phyloP scores from a whole-genome alignment of 2,888 invertebrate genomes.

The Stenodera caucasica region DNA sequence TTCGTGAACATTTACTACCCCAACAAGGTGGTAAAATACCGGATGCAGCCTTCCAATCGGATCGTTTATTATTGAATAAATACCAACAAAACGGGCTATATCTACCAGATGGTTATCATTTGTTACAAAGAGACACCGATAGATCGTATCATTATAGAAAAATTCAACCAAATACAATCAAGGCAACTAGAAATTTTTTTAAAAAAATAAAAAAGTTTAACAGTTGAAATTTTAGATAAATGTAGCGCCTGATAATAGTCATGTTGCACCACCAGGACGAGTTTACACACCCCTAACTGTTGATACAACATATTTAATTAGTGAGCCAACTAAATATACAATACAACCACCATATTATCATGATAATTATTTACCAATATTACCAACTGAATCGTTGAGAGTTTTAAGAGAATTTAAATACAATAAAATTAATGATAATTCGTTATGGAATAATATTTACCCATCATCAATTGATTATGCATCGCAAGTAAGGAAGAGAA shows the following conservation, averaged over 20 bases:
- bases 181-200: constrained; percentile 29
- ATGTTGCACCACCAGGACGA: constrained; percentile 58
- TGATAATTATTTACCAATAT: constrained; percentile 14
- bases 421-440: constrained; percentile 11
- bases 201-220: neutral
- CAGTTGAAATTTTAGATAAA: constrained; percentile 50
- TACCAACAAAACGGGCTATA: constrained; percentile 65
- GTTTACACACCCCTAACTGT: constrained; percentile 56
- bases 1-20: constrained; percentile 65
- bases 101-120: constrained; percentile 62
- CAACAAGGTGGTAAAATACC: constrained; percentile 66
- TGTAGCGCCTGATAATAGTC: constrained; percentile 59
- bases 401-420: constrained; percentile 17
- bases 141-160: constrained; percentile 26
- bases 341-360: constrained; percentile 15
- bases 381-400: constrained; percentile 24
- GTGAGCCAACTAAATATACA: constrained; percentile 47
- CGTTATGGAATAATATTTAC: constrained; percentile 27
- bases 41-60: constrained; percentile 64
- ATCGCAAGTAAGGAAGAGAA: constrained; percentile 19
- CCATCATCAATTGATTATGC: constrained; percentile 20
- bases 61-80: constrained; percentile 63
- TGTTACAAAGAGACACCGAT: constrained; percentile 54
- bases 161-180: constrained; percentile 29
- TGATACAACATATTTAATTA: constrained; percentile 64